Evolutionary conservation across 2,113 vertebrate species (phyloP).

Genomic region (Oostethus manadensis): DNA sequence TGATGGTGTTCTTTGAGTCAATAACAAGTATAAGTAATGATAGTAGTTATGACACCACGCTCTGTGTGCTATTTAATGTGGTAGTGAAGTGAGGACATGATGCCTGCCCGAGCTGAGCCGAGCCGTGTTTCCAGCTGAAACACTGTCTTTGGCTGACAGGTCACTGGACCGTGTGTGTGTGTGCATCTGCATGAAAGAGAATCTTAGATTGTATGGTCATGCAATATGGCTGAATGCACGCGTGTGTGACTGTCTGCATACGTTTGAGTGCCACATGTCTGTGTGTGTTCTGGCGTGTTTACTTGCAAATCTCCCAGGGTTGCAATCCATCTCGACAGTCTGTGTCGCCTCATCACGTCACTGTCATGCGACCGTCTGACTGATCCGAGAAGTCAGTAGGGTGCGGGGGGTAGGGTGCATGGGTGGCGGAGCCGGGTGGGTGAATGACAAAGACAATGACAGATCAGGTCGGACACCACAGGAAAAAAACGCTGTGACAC

Average conservation of each 20-base stretch:
- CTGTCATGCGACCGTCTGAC: conserved; percentile 60
- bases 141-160: conserved; percentile 64
- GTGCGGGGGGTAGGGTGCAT: no score
- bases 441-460: conserved; percentile 43
- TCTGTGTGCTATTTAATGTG: conserved; percentile 27
- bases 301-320: conserved; percentile 48
- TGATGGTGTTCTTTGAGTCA: no score
- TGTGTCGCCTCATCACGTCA: conserved; percentile 63
- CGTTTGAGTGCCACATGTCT: conserved; percentile 28
- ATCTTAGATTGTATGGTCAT: conserved; percentile 47
- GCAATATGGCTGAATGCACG: conserved; percentile 52
- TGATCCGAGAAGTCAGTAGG: conserved; percentile 57
- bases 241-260: conserved; percentile 37
- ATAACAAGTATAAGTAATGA: no score
- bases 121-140: conserved; percentile 52
- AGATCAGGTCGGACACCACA: conserved; percentile 53
- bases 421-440: no score
- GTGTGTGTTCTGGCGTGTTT: conserved; percentile 20
- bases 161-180: conserved; percentile 52
- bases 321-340: conserved; percentile 65
- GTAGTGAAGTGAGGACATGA: conserved; percentile 32
- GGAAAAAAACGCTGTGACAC: conserved; percentile 57
- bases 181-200: conserved; percentile 28
- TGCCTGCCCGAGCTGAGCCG: conserved; percentile 47
- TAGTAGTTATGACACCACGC: neutral